phyloP scores from a whole-genome alignment of 2,888 invertebrate species.

The Quadroppia sp. region DNA sequence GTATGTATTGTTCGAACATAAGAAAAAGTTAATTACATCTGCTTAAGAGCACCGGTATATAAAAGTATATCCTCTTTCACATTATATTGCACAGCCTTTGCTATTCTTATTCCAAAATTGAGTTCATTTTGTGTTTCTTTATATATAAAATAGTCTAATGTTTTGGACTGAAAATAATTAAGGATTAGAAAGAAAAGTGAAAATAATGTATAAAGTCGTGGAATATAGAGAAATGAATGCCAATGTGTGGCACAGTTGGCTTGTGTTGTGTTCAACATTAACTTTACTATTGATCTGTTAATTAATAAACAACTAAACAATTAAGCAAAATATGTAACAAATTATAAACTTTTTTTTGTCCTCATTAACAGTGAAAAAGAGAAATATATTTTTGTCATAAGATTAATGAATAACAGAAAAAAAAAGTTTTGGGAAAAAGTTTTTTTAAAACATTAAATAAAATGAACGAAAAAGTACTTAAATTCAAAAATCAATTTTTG shows the following conservation, averaged over 20 bases:
- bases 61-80: background rate
- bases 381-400: too few relatives aligned
- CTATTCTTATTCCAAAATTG: background rate
- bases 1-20: background rate
- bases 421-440: background rate
- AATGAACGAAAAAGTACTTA: background rate
- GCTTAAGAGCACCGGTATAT: conserved; percentile 9
- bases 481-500: conserved; percentile 19
- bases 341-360: background rate
- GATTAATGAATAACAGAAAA: background rate
- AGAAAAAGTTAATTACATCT: background rate
- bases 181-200: conserved; percentile 9
- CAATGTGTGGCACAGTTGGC: background rate
- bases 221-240: background rate
- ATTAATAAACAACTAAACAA: background rate
- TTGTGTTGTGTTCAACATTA: background rate
- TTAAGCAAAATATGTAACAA: background rate
- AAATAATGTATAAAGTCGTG: background rate
- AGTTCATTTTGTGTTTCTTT: conserved; percentile 15
- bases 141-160: conserved; percentile 1
- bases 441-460: background rate
- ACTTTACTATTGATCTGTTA: conserved; percentile 6
- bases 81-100: background rate
- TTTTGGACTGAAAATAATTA: background rate
- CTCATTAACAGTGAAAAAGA: background rate